phyloP scores from a whole-genome alignment of 2,888 invertebrate species.

The Sphinx pinastri region DNA sequence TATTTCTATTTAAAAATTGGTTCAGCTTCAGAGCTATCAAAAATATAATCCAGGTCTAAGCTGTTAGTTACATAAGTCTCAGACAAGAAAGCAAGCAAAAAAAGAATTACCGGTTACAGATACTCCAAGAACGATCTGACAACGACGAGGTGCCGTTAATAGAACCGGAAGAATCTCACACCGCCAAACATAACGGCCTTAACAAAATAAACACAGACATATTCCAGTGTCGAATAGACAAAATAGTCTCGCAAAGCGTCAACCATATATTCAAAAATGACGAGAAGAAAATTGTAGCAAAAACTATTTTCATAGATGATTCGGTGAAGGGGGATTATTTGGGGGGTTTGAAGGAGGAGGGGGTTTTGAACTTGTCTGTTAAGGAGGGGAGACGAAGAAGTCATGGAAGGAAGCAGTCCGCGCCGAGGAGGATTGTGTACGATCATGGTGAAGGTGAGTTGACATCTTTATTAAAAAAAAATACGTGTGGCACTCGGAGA shows the following conservation, averaged over 20 bases:
- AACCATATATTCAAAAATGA: slow-evolving; percentile 70
- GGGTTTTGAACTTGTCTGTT: slow-evolving; percentile 71
- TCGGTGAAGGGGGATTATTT: slow-evolving; percentile 40
- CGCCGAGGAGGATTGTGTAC: slow-evolving; percentile 68
- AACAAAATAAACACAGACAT: slow-evolving; percentile 44
- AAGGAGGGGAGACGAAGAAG: slow-evolving; percentile 66
- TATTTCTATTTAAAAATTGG: no score
- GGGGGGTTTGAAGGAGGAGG: slow-evolving; percentile 39
- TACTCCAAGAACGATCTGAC: slow-evolving; percentile 55
- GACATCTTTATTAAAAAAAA: background rate
- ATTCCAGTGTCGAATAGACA: slow-evolving; percentile 74
- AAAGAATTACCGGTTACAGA: slow-evolving; percentile 43
- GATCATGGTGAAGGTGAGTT: slow-evolving; percentile 63
- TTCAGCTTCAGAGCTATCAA: no score
- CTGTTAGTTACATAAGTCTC: no score
- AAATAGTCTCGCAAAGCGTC: slow-evolving; percentile 72
- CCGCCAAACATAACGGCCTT: slow-evolving; percentile 41
- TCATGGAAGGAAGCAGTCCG: slow-evolving; percentile 75
- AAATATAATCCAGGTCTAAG: no score
- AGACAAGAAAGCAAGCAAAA: no score
- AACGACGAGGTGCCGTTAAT: slow-evolving; percentile 22
- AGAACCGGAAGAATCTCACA: slow-evolving; percentile 47
- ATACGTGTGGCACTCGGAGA: no score
- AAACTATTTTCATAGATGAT: slow-evolving; percentile 70
- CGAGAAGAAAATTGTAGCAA: slow-evolving; percentile 68